These are phyloP conservation scores for Trigoniulus corallinus DNA, from an alignment of 1,140 invertebrate genomes.

Conservation along the genomic window DNA sequence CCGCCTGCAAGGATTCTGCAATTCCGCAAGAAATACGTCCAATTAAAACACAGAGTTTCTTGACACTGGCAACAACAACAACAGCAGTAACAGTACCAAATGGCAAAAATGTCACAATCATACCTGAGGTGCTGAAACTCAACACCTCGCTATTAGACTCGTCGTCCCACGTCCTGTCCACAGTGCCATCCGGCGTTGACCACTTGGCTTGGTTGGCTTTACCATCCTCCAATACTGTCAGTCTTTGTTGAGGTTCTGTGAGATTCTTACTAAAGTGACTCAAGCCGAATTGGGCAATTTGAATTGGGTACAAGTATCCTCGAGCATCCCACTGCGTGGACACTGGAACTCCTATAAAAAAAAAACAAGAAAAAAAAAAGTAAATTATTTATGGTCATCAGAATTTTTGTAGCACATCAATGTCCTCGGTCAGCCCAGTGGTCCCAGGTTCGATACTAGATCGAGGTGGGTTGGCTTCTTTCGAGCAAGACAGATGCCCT, in stretches of 20 bases:
- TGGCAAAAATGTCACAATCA: neutral
- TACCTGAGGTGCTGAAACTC: conserved; percentile 22
- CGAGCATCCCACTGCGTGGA: conserved; percentile 77
- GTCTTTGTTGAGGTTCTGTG: conserved; percentile 53
- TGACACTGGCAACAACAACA: neutral
- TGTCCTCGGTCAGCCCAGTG: too few species aligned
- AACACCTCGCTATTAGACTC: conserved; percentile 13
- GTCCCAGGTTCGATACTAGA: too few species aligned
- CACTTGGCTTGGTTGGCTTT: conserved; percentile 36
- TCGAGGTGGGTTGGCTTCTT: too few species aligned
- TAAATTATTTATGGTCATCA: too few species aligned
- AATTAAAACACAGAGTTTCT: neutral
- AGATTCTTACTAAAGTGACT: conserved; percentile 93
- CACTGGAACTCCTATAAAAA: conserved; percentile 56
- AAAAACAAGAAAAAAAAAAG: conserved; percentile 4
- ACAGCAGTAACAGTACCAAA: neutral
- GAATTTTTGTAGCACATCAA: too few species aligned
- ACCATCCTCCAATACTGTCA: conserved; percentile 51
- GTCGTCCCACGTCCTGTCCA: conserved; percentile 10
- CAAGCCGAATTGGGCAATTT: conserved; percentile 94
- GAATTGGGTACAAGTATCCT: conserved; percentile 94
- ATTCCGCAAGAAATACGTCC: conserved; percentile 11
- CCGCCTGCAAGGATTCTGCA: conserved; percentile 36
- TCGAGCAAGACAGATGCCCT: too few species aligned
- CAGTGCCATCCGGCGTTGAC: conserved; percentile 17